These are phyloP conservation scores for Augiades crinisus DNA, from an alignment of 2,888 invertebrate species.

Conservation along the genomic window DNA sequence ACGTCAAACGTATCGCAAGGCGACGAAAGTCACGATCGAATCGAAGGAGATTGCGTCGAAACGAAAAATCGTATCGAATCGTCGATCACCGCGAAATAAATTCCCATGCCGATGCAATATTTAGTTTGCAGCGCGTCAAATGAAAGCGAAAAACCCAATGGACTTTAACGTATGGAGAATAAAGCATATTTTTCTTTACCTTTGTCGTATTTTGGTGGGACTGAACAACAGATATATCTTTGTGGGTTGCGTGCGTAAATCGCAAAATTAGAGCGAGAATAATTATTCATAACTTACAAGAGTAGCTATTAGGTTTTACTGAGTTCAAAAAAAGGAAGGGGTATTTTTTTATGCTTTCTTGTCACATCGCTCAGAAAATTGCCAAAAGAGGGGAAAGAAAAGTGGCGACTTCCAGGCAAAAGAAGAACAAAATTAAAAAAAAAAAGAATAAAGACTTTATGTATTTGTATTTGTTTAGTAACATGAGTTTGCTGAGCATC, in stretches of 20 bases:
- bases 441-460: too few species aligned
- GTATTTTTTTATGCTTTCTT: too few species aligned
- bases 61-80: constrained; percentile 12
- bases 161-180: not conserved
- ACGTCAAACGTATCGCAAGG: constrained; percentile 9
- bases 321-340: too few species aligned
- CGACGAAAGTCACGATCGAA: constrained; percentile 8
- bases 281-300: constrained; percentile 18
- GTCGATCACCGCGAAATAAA: not conserved
- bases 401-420: too few species aligned
- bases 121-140: not conserved
- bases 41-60: not conserved
- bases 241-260: constrained; percentile 27
- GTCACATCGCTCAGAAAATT: too few species aligned
- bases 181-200: not conserved
- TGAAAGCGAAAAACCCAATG: not conserved
- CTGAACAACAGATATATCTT: not conserved
- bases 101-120: not conserved
- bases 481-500: too few species aligned
- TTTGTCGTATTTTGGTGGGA: not conserved
- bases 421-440: too few species aligned
- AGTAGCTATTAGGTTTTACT: too few species aligned
- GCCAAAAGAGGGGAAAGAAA: too few species aligned
- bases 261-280: constrained; percentile 27
- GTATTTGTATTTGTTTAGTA: too few species aligned